phyloP scores from a whole-genome alignment of 2,888 invertebrate species.

The Fabriciana adippe region DNA sequence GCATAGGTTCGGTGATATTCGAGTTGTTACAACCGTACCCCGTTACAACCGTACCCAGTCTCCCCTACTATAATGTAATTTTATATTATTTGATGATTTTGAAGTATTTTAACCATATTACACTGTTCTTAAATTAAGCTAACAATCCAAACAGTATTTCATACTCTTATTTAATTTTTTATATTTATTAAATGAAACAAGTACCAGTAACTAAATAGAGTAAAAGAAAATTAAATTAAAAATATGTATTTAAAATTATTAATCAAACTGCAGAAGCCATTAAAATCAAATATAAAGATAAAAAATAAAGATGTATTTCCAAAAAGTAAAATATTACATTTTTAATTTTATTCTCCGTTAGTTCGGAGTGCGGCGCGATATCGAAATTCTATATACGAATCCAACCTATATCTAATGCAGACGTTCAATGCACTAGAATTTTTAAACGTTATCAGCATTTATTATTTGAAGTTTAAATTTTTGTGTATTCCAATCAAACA shows the following conservation, averaged over 20 bases:
- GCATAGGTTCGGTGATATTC: too few species aligned
- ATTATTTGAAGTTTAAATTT: constrained; percentile 47
- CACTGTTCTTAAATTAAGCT: too few species aligned
- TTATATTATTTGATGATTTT: background rate
- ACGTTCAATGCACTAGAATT: constrained; percentile 26
- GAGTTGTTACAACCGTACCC: too few species aligned
- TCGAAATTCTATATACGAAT: background rate
- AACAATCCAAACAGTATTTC: too few species aligned
- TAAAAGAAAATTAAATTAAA: too few species aligned
- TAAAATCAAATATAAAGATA: too few species aligned
- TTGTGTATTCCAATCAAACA: constrained; percentile 64
- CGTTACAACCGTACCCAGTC: too few species aligned
- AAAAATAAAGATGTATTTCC: constrained; percentile 2
- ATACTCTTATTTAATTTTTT: too few species aligned
- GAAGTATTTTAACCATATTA: background rate
- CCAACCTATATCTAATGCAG: constrained; percentile 15
- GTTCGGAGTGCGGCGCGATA: background rate
- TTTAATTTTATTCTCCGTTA: constrained; percentile 14
- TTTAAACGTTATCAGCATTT: constrained; percentile 44
- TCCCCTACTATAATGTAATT: constrained; percentile 13
- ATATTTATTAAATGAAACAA: too few species aligned
- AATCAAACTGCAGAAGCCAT: too few species aligned
- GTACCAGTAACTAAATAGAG: too few species aligned
- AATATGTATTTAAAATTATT: too few species aligned
- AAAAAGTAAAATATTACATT: constrained; percentile 15